phyloP scores from a whole-genome alignment of 2,797 vertebrate genomes.

The Arvicola amphibius region DNA sequence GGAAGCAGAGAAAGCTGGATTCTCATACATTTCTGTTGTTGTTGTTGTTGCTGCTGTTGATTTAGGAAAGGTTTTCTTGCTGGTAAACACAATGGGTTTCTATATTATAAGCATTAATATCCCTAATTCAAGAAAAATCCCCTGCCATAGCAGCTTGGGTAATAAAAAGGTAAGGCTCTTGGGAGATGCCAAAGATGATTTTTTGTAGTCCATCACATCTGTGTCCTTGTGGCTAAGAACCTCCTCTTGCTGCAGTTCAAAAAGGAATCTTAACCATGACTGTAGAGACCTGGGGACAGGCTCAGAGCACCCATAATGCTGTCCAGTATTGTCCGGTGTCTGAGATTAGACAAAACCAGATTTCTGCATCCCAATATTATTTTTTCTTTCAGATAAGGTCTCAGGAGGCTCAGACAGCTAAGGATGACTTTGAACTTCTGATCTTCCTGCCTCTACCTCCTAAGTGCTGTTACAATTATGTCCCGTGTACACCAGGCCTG shows the following conservation, averaged over 20 bases:
- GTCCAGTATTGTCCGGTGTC: neutral
- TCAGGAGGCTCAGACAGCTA: neutral
- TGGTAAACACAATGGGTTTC: neutral
- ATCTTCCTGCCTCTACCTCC: neutral
- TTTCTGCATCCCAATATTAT: neutral
- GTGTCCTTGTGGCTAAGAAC: neutral
- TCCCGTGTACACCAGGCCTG: neutral
- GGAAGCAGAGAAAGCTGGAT: neutral
- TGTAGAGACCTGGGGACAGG: neutral
- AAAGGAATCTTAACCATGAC: neutral
- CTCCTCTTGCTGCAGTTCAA: neutral
- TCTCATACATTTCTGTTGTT: neutral
- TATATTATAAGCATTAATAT: neutral
- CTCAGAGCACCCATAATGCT: constrained; percentile 41
- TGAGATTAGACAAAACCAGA: neutral
- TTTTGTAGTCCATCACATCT: constrained; percentile 4
- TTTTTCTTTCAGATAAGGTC: neutral
- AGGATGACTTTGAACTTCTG: neutral
- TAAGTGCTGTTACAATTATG: neutral
- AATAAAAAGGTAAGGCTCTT: neutral
- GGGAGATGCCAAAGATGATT: neutral
- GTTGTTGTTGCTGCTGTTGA: neutral
- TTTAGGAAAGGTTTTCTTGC: constrained; percentile 1
- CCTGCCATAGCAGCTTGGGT: neutral
- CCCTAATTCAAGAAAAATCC: neutral